Evolutionary conservation across 1,140 invertebrate genomes (phyloP).

Genomic region (Saccostrea echinata): DNA sequence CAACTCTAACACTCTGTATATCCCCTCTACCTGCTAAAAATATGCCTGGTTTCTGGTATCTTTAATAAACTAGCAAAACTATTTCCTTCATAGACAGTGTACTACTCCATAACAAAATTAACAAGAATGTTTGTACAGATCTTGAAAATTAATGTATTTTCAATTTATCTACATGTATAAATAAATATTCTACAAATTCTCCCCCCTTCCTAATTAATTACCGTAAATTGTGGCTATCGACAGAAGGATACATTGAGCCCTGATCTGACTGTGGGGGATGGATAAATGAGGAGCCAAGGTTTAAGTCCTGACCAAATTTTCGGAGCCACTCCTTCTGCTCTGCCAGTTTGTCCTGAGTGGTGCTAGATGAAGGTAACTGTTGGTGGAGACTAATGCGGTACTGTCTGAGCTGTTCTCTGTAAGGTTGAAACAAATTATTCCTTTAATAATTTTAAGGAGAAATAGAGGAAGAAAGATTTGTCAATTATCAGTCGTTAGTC

Average conservation of each 20-base stretch:
- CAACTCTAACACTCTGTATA: background rate
- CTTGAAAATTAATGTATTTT: background rate
- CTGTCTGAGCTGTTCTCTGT: constrained; percentile 67
- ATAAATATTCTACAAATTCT: background rate
- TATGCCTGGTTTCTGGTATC: too few species aligned
- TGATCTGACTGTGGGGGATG: constrained; percentile 63
- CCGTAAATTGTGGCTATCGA: background rate
- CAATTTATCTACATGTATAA: background rate
- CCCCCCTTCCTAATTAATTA: background rate
- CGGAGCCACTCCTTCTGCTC: constrained; percentile 75
- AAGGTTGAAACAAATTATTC: background rate
- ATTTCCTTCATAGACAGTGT: too few species aligned
- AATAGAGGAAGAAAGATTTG: too few species aligned
- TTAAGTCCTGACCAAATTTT: constrained; percentile 70
- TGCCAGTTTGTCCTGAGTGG: constrained; percentile 67
- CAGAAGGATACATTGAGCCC: constrained; percentile 74
- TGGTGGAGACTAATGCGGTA: constrained; percentile 65
- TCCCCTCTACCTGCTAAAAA: too few species aligned
- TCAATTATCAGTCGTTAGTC: too few species aligned
- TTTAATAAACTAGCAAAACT: too few species aligned
- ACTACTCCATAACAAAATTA: too few species aligned
- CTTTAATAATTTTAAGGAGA: too few species aligned
- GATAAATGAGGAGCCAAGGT: constrained; percentile 60
- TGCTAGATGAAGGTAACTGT: constrained; percentile 15
- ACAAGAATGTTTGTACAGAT: too few species aligned